Percentiles rank a stretch among this genome's conserved stretches.
These are phyloP conservation scores for Poeciliopsis occidentalis DNA, from an alignment of 2,113 vertebrate genomes.

Conservation along the genomic window DNA sequence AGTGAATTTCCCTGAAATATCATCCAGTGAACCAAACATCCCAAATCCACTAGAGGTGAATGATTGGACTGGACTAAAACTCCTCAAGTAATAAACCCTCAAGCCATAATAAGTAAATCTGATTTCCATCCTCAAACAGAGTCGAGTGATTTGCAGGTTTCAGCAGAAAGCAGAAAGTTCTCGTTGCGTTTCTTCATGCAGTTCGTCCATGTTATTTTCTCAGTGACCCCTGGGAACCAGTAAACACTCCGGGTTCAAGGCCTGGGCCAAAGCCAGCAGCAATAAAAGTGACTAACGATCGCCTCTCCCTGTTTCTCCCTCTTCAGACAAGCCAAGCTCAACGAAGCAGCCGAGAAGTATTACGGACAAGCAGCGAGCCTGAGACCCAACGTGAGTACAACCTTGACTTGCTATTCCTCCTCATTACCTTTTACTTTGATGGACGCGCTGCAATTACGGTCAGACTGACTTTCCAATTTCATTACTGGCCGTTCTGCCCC, in stretches of 20 bases:
- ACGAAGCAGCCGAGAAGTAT: constrained; percentile 93
- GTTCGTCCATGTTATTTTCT: constrained; percentile 53
- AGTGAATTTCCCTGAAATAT: neutral
- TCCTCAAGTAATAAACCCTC: too few species aligned
- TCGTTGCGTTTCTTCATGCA: constrained; percentile 31
- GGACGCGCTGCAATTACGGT: constrained; percentile 24
- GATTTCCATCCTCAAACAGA: neutral
- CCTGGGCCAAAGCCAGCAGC: constrained; percentile 54
- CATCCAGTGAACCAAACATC: too few species aligned
- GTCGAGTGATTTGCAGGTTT: constrained; percentile 31
- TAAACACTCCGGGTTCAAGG: constrained; percentile 68
- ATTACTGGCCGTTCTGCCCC: constrained; percentile 22
- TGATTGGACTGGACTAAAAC: neutral
- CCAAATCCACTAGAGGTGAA: neutral
- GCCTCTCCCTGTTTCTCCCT: constrained; percentile 60
- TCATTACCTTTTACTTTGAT: constrained; percentile 46
- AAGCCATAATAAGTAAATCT: neutral
- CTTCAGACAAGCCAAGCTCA: constrained; percentile 95
- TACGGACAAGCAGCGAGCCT: constrained; percentile 92
- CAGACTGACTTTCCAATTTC: constrained; percentile 48
- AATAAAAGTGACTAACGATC: constrained; percentile 75
- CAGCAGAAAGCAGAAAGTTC: constrained; percentile 47
- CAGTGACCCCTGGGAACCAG: constrained; percentile 59
- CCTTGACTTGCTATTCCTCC: constrained; percentile 28
- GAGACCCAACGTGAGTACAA: constrained; percentile 93